These are phyloP conservation scores for Octodonta nipae DNA, from an alignment of 2,888 invertebrate species.

Conservation along the genomic window DNA sequence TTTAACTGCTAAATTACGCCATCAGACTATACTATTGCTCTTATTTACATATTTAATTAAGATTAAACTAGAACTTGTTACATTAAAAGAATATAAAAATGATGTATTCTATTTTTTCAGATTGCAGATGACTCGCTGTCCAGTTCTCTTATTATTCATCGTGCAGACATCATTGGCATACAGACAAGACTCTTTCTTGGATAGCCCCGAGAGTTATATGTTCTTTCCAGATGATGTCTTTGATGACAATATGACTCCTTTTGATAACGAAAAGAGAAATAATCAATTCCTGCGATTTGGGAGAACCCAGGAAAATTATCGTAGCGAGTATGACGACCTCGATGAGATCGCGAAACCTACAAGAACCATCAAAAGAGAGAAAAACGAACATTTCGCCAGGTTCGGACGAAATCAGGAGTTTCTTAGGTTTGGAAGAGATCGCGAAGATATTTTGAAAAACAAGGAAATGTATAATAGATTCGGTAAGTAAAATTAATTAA, in stretches of 20 bases:
- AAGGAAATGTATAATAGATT: background rate
- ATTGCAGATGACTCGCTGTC: background rate
- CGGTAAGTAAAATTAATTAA: background rate
- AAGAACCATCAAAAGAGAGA: background rate
- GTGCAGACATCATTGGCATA: background rate
- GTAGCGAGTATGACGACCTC: background rate
- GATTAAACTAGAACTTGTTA: too few relatives aligned
- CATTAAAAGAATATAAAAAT: too few relatives aligned
- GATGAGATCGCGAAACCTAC: conserved; percentile 1
- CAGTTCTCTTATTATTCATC: background rate
- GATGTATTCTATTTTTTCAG: too few relatives aligned
- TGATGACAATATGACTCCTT: background rate
- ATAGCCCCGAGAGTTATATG: background rate
- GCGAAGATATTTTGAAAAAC: background rate
- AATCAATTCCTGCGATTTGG: conserved; percentile 1
- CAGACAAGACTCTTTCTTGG: background rate
- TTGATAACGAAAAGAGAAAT: background rate
- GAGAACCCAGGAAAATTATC: background rate
- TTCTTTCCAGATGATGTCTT: background rate
- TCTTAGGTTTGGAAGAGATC: background rate
- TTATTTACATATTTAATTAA: too few relatives aligned
- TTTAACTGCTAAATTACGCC: too few relatives aligned
- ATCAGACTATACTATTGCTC: too few relatives aligned
- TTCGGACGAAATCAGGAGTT: background rate
- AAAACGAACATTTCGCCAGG: background rate